Evolutionary conservation across 2,113 vertebrate genomes (phyloP).

Genomic region (Furnarius figulus): DNA sequence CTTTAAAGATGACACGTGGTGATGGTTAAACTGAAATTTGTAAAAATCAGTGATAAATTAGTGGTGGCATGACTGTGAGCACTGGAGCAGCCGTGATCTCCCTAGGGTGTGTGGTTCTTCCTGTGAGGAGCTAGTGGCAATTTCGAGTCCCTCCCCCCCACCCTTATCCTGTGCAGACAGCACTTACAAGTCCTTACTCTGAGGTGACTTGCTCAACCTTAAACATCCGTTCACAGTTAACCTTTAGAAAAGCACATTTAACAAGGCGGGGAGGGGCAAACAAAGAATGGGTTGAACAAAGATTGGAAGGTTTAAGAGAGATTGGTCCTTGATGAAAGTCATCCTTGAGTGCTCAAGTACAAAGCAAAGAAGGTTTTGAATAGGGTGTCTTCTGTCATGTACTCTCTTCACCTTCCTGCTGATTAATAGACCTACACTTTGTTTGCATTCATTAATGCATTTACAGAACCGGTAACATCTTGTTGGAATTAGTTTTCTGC

Average conservation of each 20-base stretch:
- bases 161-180: not conserved
- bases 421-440: constrained; percentile 2
- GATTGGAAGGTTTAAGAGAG: constrained; percentile 19
- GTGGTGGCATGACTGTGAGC: rapidly evolving
- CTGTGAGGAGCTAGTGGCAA: not conserved
- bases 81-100: not conserved
- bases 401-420: constrained; percentile 6
- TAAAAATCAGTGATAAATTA: not conserved
- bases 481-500: not conserved
- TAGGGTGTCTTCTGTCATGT: not conserved
- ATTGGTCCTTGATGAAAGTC: constrained; percentile 29
- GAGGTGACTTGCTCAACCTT: not conserved
- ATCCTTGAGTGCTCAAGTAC: constrained; percentile 11
- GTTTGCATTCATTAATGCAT: constrained; percentile 16
- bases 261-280: not conserved
- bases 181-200: not conserved
- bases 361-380: constrained; percentile 43
- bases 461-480: not conserved
- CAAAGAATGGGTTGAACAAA: constrained; percentile 1
- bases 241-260: constrained; percentile 30
- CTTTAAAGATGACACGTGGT: not conserved
- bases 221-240: constrained; percentile 15
- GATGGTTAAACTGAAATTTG: not conserved
- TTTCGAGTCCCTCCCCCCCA: not conserved
- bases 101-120: not conserved